Evolutionary conservation across 2,113 vertebrate species (phyloP).

Genomic region (Macroglossus sobrinus): DNA sequence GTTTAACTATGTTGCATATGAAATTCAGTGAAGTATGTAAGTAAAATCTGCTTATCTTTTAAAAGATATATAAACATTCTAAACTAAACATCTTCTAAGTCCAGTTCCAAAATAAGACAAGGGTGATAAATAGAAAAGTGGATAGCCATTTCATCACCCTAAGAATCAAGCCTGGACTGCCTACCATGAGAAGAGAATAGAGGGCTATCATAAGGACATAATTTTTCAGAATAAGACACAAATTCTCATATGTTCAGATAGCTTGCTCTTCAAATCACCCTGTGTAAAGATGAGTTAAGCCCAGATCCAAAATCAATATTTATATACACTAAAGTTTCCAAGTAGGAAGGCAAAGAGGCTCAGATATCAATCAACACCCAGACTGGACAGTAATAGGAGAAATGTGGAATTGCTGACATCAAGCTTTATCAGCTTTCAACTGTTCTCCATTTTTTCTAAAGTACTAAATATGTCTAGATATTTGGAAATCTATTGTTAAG

Average conservation of each 20-base stretch:
- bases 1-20: not conserved
- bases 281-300: not conserved
- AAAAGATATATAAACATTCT: not conserved
- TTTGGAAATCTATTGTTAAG: not conserved
- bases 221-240: not conserved
- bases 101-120: not conserved
- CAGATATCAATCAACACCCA: not conserved
- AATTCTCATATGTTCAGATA: not conserved
- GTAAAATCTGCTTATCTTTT: not conserved
- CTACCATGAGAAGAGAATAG: not conserved
- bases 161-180: not conserved
- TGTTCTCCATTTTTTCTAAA: not conserved
- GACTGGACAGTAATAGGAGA: not conserved
- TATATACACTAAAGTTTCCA: not conserved
- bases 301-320: not conserved
- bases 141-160: not conserved
- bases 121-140: not conserved
- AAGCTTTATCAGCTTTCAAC: slow-evolving; percentile 1
- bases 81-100: not conserved
- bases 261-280: not conserved
- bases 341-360: slow-evolving; percentile 1
- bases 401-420: not conserved
- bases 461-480: not conserved
- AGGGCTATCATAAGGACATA: not conserved
- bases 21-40: not conserved